Conservation (phyloP, 1,140 invertebrate species). For the Whitmania pigra region DNA sequence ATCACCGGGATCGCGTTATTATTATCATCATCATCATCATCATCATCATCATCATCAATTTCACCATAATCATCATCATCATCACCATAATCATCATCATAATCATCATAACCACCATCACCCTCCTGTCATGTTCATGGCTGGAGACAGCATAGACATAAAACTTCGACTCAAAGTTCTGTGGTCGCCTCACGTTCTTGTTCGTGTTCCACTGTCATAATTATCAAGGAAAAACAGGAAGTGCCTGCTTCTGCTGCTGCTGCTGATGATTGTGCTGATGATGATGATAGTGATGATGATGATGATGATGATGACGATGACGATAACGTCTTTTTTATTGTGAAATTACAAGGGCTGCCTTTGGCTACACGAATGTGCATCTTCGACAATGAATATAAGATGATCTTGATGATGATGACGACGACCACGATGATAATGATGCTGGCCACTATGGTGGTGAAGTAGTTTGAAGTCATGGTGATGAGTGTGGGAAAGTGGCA, state of each 20-base stretch:
- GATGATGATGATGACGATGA: slow-evolving; percentile 19
- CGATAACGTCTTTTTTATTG: neutral
- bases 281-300: slow-evolving; percentile 17
- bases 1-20: neutral
- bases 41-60: slow-evolving; percentile 1
- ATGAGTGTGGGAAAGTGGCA: neutral
- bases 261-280: slow-evolving; percentile 17
- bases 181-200: too few relatives aligned
- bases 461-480: neutral
- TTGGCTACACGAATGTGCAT: neutral
- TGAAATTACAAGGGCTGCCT: neutral
- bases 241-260: neutral
- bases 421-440: neutral
- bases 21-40: slow-evolving; percentile 1
- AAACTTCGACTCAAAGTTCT: neutral
- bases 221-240: too few relatives aligned
- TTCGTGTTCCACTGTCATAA: too few relatives aligned
- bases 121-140: too few relatives aligned
- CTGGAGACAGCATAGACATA: neutral
- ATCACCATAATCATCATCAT: slow-evolving; percentile 1
- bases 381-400: neutral
- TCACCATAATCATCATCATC: neutral
- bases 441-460: neutral
- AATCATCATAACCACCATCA: neutral
- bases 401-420: neutral